Percentiles rank a stretch among this genome's conserved stretches.
These are phyloP conservation scores for Pseudochromis fuscus DNA, from an alignment of 2,797 vertebrate genomes.

Conservation along the genomic window DNA sequence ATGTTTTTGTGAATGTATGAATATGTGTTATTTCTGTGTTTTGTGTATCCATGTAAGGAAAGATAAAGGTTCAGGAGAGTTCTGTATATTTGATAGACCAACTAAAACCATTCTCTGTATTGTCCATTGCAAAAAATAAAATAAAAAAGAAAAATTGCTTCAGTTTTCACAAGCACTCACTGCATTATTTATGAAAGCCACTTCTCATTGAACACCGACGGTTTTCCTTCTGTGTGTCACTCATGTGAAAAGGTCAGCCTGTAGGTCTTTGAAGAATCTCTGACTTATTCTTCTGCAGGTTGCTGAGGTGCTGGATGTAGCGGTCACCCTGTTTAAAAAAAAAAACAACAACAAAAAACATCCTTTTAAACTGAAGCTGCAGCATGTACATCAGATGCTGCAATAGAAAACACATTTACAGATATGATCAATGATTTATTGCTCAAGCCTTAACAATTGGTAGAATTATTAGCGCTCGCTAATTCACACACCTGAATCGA, in stretches of 20 bases:
- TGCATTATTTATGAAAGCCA: constrained; percentile 41
- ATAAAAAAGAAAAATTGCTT: too few relatives aligned
- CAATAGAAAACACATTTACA: not conserved
- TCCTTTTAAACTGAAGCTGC: constrained; percentile 3
- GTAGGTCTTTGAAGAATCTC: constrained; percentile 8
- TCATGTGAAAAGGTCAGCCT: constrained; percentile 27
- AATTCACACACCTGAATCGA: constrained; percentile 17
- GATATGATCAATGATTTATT: not conserved
- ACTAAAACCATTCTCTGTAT: too few relatives aligned
- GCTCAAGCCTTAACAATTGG: constrained; percentile 1
- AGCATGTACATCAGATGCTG: not conserved
- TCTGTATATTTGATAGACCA: too few relatives aligned
- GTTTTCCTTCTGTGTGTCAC: not conserved
- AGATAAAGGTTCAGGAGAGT: too few relatives aligned
- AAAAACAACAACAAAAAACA: too few relatives aligned
- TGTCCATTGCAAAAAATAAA: too few relatives aligned
- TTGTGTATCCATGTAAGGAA: not conserved
- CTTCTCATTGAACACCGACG: constrained; percentile 9
- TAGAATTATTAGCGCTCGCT: not conserved
- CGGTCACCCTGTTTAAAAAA: not conserved
- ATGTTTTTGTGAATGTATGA: not conserved
- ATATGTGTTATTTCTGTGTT: not conserved
- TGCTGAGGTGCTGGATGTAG: not conserved
- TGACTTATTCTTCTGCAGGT: constrained; percentile 21
- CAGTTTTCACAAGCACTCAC: too few relatives aligned